phyloP scores from a whole-genome alignment of 2,888 invertebrate genomes.

The Pteria penguin region DNA sequence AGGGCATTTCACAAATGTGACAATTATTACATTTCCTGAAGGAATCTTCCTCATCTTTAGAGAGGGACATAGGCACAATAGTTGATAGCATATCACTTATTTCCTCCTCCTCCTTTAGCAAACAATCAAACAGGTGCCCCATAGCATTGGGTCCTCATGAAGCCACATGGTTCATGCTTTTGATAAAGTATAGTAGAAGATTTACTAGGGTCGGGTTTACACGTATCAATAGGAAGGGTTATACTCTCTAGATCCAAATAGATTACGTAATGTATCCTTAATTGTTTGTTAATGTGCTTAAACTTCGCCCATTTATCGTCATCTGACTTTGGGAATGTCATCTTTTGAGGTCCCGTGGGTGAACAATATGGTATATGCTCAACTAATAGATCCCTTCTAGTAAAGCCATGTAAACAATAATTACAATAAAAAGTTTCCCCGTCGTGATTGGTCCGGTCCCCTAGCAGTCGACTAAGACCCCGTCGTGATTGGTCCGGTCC shows the following conservation, averaged over 20 bases:
- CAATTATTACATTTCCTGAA: slow-evolving; percentile 17
- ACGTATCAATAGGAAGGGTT: slow-evolving; percentile 15
- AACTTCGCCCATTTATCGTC: slow-evolving; percentile 35
- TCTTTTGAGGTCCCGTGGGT: slow-evolving; percentile 10
- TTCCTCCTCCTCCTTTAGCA: slow-evolving; percentile 42
- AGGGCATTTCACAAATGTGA: slow-evolving; percentile 34
- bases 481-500: slow-evolving; percentile 13
- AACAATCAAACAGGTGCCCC: slow-evolving; percentile 22
- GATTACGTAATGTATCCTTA: slow-evolving; percentile 31
- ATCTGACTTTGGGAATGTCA: slow-evolving; percentile 13
- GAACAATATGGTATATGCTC: slow-evolving; percentile 16
- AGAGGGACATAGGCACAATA: slow-evolving; percentile 29
- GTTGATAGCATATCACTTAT: slow-evolving; percentile 26
- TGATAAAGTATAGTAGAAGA: slow-evolving; percentile 29
- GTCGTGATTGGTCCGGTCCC: slow-evolving; percentile 16
- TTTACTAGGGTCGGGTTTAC: slow-evolving; percentile 17
- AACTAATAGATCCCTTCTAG: background rate
- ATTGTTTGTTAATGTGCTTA: slow-evolving; percentile 30
- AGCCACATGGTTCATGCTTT: slow-evolving; percentile 40
- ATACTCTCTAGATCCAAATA: slow-evolving; percentile 37
- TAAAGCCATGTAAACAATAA: slow-evolving; percentile 18
- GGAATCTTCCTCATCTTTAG: slow-evolving; percentile 12
- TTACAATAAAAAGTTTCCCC: slow-evolving; percentile 28
- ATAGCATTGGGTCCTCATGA: slow-evolving; percentile 32
- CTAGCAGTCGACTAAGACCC: slow-evolving; percentile 22